These are phyloP conservation scores for Ambastaia sidthimunki DNA, from an alignment of 2,797 vertebrate species.

Conservation along the genomic window DNA sequence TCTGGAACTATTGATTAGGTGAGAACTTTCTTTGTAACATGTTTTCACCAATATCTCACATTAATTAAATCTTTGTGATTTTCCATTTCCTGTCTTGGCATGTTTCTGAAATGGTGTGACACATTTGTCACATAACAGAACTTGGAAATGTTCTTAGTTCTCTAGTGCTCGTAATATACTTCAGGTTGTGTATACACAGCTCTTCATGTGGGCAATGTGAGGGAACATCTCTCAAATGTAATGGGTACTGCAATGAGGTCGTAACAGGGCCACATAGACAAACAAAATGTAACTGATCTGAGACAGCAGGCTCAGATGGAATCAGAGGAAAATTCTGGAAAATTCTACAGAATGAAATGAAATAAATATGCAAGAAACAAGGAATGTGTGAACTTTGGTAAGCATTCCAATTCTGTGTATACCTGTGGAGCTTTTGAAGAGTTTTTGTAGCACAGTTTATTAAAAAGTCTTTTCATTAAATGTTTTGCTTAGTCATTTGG, in stretches of 20 bases:
- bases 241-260: neutral
- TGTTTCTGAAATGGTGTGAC: neutral
- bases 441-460: too few species aligned
- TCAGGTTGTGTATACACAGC: neutral
- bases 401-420: too few species aligned
- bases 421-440: too few species aligned
- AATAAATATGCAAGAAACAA: neutral
- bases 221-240: neutral
- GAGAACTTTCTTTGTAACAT: neutral
- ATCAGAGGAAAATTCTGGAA: neutral
- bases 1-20: constrained; percentile 16
- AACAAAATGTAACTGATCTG: neutral
- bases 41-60: neutral
- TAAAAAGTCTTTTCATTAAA: too few species aligned
- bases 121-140: neutral
- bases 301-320: neutral
- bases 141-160: neutral
- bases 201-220: neutral
- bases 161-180: neutral
- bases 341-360: neutral
- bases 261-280: neutral
- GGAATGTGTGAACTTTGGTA: too few species aligned
- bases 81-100: neutral
- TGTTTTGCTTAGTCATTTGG: too few species aligned
- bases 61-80: neutral